Conservation (phyloP, 2,797 vertebrate species). For the Salmo trutta region DNA sequence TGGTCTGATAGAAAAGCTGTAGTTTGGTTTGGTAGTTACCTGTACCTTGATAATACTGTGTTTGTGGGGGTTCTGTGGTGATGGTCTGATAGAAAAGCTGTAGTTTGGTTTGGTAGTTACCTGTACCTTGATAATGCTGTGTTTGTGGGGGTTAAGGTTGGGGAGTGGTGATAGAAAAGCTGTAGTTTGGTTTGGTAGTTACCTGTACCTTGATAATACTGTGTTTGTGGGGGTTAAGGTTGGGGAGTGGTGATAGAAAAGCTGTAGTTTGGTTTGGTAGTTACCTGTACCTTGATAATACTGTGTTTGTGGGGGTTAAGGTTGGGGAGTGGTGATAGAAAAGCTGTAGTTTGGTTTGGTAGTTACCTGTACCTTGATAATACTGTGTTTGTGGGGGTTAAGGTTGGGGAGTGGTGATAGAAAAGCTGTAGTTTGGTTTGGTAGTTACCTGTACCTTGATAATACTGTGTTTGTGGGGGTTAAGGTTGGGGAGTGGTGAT, state of each 20-base stretch:
- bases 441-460: background rate
- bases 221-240: background rate
- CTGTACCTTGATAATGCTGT: background rate
- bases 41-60: background rate
- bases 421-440: background rate
- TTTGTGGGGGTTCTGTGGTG: no score
- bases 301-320: background rate
- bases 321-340: background rate
- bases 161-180: background rate
- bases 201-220: background rate
- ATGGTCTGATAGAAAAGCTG: no score
- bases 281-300: slow-evolving; percentile 67
- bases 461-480: background rate
- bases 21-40: background rate
- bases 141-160: background rate
- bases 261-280: background rate
- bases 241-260: background rate
- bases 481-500: no score
- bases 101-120: no score
- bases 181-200: background rate
- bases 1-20: background rate
- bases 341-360: background rate
- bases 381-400: no score
- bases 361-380: slow-evolving; percentile 67
- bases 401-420: no score